Percentiles rank a stretch among this genome's conserved stretches.
Conservation (phyloP, 1,140 invertebrate species). For the Rhyzopertha dominica region DNA sequence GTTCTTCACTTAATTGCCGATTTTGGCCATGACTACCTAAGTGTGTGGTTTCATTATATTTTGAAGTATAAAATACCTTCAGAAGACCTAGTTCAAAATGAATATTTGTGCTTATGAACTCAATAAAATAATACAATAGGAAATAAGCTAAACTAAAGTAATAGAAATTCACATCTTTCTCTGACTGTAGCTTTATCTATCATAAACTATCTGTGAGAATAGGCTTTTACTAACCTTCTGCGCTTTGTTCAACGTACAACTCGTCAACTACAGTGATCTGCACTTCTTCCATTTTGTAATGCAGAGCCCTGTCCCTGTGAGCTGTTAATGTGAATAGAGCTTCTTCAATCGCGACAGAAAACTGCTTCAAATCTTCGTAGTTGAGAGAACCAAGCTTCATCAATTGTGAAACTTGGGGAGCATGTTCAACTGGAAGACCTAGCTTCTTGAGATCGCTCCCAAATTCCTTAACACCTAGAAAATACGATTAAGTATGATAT, state of each 20-base stretch:
- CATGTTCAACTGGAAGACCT: constrained; percentile 94
- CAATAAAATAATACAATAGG: too few relatives aligned
- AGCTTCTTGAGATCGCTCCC: constrained; percentile 88
- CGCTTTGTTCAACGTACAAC: constrained; percentile 88
- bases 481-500: neutral
- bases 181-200: too few relatives aligned
- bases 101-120: too few relatives aligned
- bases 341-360: constrained; percentile 86
- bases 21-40: too few relatives aligned
- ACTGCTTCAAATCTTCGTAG: constrained; percentile 87
- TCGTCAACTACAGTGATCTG: constrained; percentile 97
- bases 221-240: constrained; percentile 56
- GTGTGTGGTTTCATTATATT: too few relatives aligned
- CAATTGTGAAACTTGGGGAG: constrained; percentile 92
- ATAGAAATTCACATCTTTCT: too few relatives aligned
- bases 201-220: neutral
- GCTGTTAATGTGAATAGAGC: constrained; percentile 77
- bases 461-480: constrained; percentile 69
- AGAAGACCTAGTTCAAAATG: too few relatives aligned
- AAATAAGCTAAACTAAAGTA: too few relatives aligned
- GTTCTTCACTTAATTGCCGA: too few relatives aligned
- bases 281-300: constrained; percentile 97
- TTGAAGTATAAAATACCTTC: too few relatives aligned
- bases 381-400: constrained; percentile 90
- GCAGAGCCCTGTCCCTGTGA: constrained; percentile 82